Conservation (phyloP, 2,888 invertebrate genomes). For the Drosophila basisetae region DNA sequence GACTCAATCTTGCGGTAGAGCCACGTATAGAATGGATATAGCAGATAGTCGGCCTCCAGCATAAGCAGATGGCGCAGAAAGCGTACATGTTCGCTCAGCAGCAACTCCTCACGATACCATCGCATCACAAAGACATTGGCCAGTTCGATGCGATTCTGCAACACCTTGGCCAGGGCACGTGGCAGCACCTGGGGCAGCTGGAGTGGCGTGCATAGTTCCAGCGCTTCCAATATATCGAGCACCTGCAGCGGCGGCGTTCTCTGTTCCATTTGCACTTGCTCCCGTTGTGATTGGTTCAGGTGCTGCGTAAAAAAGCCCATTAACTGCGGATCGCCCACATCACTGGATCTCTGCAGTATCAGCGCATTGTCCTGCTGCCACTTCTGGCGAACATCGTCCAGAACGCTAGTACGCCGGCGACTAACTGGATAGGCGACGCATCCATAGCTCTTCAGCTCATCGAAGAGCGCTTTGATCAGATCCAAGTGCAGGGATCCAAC, state of each 20-base stretch:
- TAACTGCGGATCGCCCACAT: slow-evolving; percentile 31
- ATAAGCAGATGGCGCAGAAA: slow-evolving; percentile 86
- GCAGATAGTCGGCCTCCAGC: slow-evolving; percentile 86
- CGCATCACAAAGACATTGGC: slow-evolving; percentile 86
- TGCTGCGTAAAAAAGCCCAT: slow-evolving; percentile 52
- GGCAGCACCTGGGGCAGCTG: slow-evolving; percentile 85
- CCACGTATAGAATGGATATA: slow-evolving; percentile 86
- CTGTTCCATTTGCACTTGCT: background rate
- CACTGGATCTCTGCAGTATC: background rate
- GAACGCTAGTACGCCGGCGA: background rate
- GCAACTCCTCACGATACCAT: slow-evolving; percentile 86
- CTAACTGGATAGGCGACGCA: slow-evolving; percentile 75
- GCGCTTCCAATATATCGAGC: slow-evolving; percentile 19
- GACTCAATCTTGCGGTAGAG: slow-evolving; percentile 86
- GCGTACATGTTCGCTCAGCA: slow-evolving; percentile 85
- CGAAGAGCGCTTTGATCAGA: slow-evolving; percentile 71
- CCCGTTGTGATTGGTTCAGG: background rate
- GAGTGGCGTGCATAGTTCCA: slow-evolving; percentile 57
- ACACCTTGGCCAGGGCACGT: slow-evolving; percentile 83
- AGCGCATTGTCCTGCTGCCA: background rate
- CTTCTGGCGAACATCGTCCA: background rate
- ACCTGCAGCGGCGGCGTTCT: background rate
- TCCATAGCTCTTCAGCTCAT: slow-evolving; percentile 42
- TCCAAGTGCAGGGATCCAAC: slow-evolving; percentile 73
- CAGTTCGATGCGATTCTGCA: slow-evolving; percentile 84